Conservation (phyloP, 2,888 invertebrate genomes). For the Siphlonurus alternatus region DNA sequence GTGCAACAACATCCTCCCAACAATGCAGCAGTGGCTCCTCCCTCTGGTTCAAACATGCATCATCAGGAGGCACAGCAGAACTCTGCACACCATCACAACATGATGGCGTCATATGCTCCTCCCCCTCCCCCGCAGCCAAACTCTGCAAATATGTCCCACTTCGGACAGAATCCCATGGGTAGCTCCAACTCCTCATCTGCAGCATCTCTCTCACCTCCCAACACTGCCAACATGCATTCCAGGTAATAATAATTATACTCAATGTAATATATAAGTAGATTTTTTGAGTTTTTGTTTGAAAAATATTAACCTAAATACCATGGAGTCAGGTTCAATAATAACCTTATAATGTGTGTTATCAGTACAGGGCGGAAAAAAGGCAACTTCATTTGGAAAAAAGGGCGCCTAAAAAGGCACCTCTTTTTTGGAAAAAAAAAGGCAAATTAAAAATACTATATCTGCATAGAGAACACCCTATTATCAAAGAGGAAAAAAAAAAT, state of each 20-base stretch:
- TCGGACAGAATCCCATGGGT: slow-evolving; percentile 23
- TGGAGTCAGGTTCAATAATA: too few relatives aligned
- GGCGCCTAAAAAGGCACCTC: too few relatives aligned
- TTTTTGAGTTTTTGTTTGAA: too few relatives aligned
- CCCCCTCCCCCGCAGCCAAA: slow-evolving; percentile 22
- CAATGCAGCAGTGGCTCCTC: neutral
- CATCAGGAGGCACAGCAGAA: slow-evolving; percentile 20
- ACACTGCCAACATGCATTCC: slow-evolving; percentile 6
- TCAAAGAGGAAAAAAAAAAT: too few relatives aligned
- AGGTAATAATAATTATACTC: neutral
- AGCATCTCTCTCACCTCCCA: slow-evolving; percentile 3
- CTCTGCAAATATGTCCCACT: slow-evolving; percentile 13
- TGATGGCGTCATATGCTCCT: slow-evolving; percentile 22
- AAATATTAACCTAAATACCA: too few relatives aligned
- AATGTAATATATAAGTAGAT: too few relatives aligned
- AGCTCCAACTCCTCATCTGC: neutral
- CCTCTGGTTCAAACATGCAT: slow-evolving; percentile 21
- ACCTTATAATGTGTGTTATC: too few relatives aligned
- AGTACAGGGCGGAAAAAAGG: too few relatives aligned
- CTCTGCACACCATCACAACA: slow-evolving; percentile 24
- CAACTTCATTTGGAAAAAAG: too few relatives aligned
- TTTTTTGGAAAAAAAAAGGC: too few relatives aligned
- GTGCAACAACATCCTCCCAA: slow-evolving; percentile 15
- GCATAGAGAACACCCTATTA: too few relatives aligned
- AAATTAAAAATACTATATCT: too few relatives aligned